These are phyloP conservation scores for Pachycephala philippinensis DNA, from an alignment of 2,113 vertebrate species.

Conservation along the genomic window DNA sequence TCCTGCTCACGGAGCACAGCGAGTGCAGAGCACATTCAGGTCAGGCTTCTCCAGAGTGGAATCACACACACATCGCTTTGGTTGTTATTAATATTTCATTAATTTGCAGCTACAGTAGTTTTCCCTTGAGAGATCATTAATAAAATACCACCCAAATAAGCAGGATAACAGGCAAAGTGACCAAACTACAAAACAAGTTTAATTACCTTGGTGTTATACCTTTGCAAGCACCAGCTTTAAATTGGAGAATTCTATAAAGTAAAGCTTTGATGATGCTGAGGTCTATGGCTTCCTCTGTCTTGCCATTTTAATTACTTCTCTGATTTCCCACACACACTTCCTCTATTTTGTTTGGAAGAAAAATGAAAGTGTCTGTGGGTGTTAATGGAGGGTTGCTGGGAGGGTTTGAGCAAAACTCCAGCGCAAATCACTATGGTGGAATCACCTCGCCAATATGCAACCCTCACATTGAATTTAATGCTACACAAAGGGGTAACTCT, in stretches of 20 bases:
- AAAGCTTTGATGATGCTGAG: constrained; percentile 61
- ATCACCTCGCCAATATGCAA: neutral
- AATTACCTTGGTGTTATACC: constrained; percentile 68
- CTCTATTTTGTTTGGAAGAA: neutral
- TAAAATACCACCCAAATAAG: constrained; percentile 77
- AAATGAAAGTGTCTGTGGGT: neutral
- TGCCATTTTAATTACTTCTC: constrained; percentile 61
- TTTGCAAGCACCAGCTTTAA: constrained; percentile 44
- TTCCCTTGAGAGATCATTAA: constrained; percentile 79
- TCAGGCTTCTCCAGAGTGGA: constrained; percentile 54
- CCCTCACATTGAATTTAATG: neutral
- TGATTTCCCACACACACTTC: neutral
- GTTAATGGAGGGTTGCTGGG: neutral
- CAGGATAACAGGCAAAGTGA: constrained; percentile 68
- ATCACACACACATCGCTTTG: constrained; percentile 12
- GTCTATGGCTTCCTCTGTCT: constrained; percentile 21
- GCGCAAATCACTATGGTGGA: neutral
- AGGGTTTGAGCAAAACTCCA: neutral
- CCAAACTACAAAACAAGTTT: constrained; percentile 69
- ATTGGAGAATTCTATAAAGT: constrained; percentile 45
- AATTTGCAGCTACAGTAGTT: constrained; percentile 66
- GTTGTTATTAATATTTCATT: constrained; percentile 81
- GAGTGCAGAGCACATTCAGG: constrained; percentile 14
- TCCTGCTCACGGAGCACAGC: neutral
- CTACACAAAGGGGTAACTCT: neutral